Percentiles rank a stretch among this genome's conserved stretches.
These are phyloP conservation scores for Eucera pruinosa DNA, from an alignment of 2,888 invertebrate species.

Conservation along the genomic window DNA sequence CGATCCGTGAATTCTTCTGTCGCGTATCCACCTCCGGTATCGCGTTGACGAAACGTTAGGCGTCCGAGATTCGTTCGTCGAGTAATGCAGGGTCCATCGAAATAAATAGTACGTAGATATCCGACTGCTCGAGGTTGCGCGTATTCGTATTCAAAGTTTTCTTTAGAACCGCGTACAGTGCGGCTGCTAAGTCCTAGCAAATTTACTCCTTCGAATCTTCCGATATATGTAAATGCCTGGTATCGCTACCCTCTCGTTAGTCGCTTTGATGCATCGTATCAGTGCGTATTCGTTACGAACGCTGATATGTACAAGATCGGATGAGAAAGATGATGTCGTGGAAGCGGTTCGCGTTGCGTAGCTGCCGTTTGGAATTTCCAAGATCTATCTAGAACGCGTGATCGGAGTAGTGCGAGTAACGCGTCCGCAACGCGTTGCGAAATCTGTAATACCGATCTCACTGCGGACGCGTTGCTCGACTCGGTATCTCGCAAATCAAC, in stretches of 20 bases:
- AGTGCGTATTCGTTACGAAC: slow-evolving; percentile 17
- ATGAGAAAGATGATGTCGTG: slow-evolving; percentile 2
- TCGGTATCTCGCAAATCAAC: slow-evolving; percentile 19
- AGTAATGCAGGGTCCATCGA: slow-evolving; percentile 21
- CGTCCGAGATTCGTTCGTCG: slow-evolving; percentile 16
- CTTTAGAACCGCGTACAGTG: neutral
- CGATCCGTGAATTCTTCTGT: too few relatives aligned
- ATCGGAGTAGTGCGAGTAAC: too few relatives aligned
- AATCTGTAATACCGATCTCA: slow-evolving; percentile 55
- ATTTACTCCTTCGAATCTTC: slow-evolving; percentile 30
- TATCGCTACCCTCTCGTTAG: slow-evolving; percentile 17
- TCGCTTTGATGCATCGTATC: slow-evolving; percentile 12
- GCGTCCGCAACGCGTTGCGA: slow-evolving; percentile 29
- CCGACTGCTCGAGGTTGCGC: slow-evolving; percentile 9
- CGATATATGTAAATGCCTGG: slow-evolving; percentile 50
- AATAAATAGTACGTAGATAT: slow-evolving; percentile 43
- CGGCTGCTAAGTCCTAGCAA: slow-evolving; percentile 20
- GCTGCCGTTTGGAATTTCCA: slow-evolving; percentile 32
- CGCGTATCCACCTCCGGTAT: slow-evolving; percentile 18
- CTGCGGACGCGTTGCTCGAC: slow-evolving; percentile 32
- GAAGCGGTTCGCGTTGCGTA: slow-evolving; percentile 21
- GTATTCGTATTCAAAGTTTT: slow-evolving; percentile 13
- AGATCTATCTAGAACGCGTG: neutral
- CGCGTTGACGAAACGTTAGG: slow-evolving; percentile 42
- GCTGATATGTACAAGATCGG: slow-evolving; percentile 61